These are phyloP conservation scores for Drosophila hamatofila DNA, from an alignment of 2,888 invertebrate species.

Conservation along the genomic window DNA sequence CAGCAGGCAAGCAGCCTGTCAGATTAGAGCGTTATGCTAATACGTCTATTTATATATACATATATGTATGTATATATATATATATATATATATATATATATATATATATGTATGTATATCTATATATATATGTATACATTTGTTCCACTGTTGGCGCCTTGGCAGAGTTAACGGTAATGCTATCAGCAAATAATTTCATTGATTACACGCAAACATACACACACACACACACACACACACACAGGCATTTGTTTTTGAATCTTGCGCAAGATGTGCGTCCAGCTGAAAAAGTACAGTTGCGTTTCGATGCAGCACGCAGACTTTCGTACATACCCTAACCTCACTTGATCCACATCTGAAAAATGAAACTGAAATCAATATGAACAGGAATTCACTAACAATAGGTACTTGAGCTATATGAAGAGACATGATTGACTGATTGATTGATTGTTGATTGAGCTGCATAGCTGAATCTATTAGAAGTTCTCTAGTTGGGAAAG, in stretches of 20 bases:
- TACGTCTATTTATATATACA: conserved; percentile 13
- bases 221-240: conserved; percentile 9
- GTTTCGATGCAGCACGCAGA: conserved; percentile 6
- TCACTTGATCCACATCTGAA: conserved; percentile 6
- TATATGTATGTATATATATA: neutral
- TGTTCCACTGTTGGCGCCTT: conserved; percentile 4
- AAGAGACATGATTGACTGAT: neutral
- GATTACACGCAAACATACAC: conserved; percentile 39
- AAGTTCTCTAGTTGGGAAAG: too few relatives aligned
- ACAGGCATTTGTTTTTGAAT: conserved; percentile 28
- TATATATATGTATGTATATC: neutral
- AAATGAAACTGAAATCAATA: conserved; percentile 36
- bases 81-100: conserved; percentile 6
- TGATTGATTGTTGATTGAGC: neutral
- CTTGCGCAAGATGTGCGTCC: conserved; percentile 57
- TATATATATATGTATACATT: neutral
- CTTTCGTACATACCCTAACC: neutral
- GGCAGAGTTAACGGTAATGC: conserved; percentile 37
- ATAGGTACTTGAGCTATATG: neutral
- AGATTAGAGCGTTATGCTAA: conserved; percentile 56
- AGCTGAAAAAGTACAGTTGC: conserved; percentile 54
- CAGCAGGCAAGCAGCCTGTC: conserved; percentile 30
- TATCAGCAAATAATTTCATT: conserved; percentile 53
- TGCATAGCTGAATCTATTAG: neutral
- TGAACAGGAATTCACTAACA: conserved; percentile 2